Evolutionary conservation across 2,113 vertebrate genomes (phyloP).

Genomic region (Acinonyx jubatus): DNA sequence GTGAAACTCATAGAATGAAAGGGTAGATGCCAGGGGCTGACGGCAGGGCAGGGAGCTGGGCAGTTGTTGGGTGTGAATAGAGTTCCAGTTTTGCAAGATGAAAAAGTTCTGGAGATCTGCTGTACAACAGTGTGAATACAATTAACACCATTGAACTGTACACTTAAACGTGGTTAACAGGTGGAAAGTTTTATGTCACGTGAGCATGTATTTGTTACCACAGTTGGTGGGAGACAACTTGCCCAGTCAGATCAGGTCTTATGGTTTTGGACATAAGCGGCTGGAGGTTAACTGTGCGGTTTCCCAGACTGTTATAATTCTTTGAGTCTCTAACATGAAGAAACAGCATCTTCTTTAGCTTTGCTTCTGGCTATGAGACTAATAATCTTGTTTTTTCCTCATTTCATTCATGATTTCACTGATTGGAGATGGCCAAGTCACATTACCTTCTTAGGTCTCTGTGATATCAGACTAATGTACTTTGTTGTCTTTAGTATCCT

Average conservation of each 20-base stretch:
- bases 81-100: background rate
- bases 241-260: background rate
- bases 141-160: background rate
- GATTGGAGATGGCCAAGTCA: background rate
- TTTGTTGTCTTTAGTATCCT: background rate
- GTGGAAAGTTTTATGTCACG: background rate
- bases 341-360: background rate
- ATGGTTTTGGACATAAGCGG: background rate
- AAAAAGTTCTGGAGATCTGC: background rate
- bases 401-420: background rate
- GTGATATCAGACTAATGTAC: background rate
- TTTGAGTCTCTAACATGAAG: background rate
- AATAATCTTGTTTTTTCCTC: background rate
- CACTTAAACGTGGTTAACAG: background rate
- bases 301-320: background rate
- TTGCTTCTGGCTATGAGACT: background rate
- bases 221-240: background rate
- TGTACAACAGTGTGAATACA: background rate
- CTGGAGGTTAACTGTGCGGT: background rate
- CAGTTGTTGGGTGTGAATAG: background rate
- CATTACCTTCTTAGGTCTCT: slow-evolving; percentile 14
- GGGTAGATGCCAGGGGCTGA: background rate
- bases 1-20: background rate
- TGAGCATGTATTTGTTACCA: background rate
- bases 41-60: accelerated